phyloP scores from a whole-genome alignment of 2,888 invertebrate genomes.

The Rotaria magnacalcarata region DNA sequence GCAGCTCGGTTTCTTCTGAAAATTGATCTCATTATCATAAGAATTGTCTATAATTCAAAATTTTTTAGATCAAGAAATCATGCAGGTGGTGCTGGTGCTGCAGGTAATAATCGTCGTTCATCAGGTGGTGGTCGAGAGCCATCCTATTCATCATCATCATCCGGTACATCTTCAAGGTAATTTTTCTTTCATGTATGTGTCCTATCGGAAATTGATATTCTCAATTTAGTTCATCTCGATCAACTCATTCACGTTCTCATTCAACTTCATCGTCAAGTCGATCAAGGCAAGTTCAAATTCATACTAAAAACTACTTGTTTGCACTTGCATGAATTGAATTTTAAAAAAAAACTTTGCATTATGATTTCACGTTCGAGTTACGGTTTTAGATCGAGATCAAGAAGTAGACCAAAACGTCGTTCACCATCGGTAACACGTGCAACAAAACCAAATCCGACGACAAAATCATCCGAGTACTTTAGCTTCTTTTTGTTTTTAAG shows the following conservation, averaged over 20 bases:
- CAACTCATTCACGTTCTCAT: background rate
- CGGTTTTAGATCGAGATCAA: constrained; percentile 11
- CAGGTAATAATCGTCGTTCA: background rate
- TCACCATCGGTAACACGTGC: constrained; percentile 34
- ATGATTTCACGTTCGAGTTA: background rate
- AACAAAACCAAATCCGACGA: background rate
- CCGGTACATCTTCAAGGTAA: background rate
- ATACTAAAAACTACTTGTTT: background rate
- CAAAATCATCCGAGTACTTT: background rate
- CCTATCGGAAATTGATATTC: too few relatives aligned
- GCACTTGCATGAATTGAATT: background rate
- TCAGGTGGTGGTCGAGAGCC: background rate
- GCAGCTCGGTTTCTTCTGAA: too few relatives aligned
- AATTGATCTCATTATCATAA: too few relatives aligned
- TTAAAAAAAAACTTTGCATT: background rate
- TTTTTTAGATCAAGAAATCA: background rate
- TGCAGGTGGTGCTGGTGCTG: background rate
- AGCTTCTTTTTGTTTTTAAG: background rate
- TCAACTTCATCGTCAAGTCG: background rate
- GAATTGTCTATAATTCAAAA: too few relatives aligned
- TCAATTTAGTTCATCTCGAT: background rate
- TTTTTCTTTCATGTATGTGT: background rate
- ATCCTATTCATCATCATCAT: constrained; percentile 32
- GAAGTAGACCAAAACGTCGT: constrained; percentile 31
- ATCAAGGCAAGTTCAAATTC: background rate